phyloP scores from a whole-genome alignment of 2,888 invertebrate species.

The Calliphora vomitoria region DNA sequence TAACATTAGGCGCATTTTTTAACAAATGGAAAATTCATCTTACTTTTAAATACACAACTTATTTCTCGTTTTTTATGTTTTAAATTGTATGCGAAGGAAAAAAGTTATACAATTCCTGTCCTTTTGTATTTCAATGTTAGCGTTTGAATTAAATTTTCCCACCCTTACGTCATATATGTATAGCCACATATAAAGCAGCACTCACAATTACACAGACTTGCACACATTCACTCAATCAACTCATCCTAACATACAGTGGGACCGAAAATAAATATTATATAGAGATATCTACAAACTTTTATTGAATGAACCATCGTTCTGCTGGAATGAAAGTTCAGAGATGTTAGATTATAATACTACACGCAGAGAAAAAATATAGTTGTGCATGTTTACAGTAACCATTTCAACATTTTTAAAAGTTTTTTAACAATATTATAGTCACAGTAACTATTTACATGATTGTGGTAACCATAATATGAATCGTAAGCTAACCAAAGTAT shows the following conservation, averaged over 20 bases:
- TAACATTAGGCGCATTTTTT: conserved; percentile 42
- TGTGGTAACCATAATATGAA: too few species aligned
- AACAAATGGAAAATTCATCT: conserved; percentile 41
- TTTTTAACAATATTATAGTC: too few species aligned
- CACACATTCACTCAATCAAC: conserved; percentile 5
- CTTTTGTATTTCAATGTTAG: conserved; percentile 5
- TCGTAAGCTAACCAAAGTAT: too few species aligned
- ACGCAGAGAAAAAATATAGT: too few species aligned
- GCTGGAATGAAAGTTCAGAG: too few species aligned
- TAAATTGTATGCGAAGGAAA: conserved; percentile 5
- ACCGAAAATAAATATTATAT: background rate
- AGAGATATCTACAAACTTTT: too few species aligned
- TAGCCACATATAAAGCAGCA: background rate
- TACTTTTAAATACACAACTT: conserved; percentile 11
- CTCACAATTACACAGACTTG: background rate
- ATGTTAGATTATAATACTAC: too few species aligned
- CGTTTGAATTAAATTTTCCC: background rate
- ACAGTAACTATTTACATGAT: too few species aligned
- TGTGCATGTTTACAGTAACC: too few species aligned
- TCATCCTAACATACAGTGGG: conserved; percentile 1
- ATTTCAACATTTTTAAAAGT: too few species aligned
- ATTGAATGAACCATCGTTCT: too few species aligned
- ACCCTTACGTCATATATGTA: background rate
- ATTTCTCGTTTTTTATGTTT: background rate
- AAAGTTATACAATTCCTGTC: background rate